phyloP scores from a whole-genome alignment of 2,888 invertebrate genomes.

The Apamea sordens region DNA sequence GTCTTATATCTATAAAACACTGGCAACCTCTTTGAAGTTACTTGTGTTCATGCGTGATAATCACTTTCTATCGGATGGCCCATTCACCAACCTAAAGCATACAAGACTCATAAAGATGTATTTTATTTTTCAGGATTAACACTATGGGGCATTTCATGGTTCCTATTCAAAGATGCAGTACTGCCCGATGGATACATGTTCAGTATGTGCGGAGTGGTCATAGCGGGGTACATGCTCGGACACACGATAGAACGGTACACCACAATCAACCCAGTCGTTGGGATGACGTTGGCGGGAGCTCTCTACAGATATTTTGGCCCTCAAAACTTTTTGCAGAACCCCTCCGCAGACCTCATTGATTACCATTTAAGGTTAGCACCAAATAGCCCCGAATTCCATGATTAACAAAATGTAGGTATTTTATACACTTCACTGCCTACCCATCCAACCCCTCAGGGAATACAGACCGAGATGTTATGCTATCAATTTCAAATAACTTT shows the following conservation, averaged over 20 bases:
- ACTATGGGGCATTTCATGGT: conserved; percentile 84
- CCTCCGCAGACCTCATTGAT: conserved; percentile 81
- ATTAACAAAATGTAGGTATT: not conserved
- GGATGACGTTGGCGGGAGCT: conserved; percentile 86
- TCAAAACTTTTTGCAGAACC: conserved; percentile 79
- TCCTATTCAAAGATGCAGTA: conserved; percentile 79
- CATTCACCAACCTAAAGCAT: not conserved
- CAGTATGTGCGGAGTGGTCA: conserved; percentile 80
- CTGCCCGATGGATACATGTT: conserved; percentile 81
- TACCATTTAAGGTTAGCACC: conserved; percentile 84
- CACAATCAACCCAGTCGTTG: conserved; percentile 83
- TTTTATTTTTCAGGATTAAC: conserved; percentile 78
- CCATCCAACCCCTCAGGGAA: not conserved
- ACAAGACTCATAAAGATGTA: not conserved
- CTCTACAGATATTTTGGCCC: conserved; percentile 82
- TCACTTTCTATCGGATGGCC: not conserved
- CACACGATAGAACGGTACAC: conserved; percentile 85
- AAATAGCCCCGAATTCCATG: not conserved
- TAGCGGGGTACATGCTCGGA: conserved; percentile 82
- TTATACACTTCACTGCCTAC: not conserved
- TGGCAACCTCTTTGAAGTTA: not conserved
- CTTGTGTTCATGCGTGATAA: not conserved
- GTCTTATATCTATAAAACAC: not conserved
- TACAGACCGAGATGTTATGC: not conserved
- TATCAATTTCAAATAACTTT: conserved; percentile 25